A percentile compares a stretch with the other conserved stretches of the same genome.
phyloP scores from a whole-genome alignment of 2,888 invertebrate genomes.

The Heliconius aoede region DNA sequence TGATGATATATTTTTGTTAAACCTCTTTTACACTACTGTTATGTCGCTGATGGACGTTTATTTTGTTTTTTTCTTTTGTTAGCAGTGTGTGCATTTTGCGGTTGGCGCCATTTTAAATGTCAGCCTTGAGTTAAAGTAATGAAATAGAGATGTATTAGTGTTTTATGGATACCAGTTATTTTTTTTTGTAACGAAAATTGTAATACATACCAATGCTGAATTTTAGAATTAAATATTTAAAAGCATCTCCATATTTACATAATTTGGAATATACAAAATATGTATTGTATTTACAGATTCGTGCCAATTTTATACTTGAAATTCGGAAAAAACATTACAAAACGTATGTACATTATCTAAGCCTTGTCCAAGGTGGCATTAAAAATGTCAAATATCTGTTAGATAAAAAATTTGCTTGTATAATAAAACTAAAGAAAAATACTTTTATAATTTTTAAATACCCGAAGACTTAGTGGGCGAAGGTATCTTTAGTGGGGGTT shows the following conservation, averaged over 20 bases:
- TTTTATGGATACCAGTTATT: not conserved
- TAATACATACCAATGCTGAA: constrained; percentile 13
- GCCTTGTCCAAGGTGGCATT: not conserved
- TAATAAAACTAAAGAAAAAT: not conserved
- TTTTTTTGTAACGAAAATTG: not conserved
- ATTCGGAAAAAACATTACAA: not conserved
- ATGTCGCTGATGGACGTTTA: constrained; percentile 3
- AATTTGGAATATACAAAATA: constrained; percentile 8
- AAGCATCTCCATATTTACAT: not conserved
- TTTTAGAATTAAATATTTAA: not conserved
- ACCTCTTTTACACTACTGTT: not conserved
- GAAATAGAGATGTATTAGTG: not conserved
- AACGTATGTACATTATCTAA: constrained; percentile 12
- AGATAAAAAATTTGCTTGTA: not conserved
- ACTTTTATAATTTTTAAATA: not conserved
- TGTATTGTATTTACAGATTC: constrained; percentile 10
- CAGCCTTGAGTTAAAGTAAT: constrained; percentile 21
- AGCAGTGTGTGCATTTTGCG: constrained; percentile 47
- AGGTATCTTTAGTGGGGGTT: not conserved
- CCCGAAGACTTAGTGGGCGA: not conserved
- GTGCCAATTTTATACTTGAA: constrained; percentile 2
- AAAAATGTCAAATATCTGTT: not conserved
- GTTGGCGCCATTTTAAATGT: constrained; percentile 48
- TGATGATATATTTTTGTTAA: not conserved
- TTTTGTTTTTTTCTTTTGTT: constrained; percentile 3